These are phyloP conservation scores for Clarias fuscus DNA, from an alignment of 2,797 vertebrate genomes.

Conservation along the genomic window DNA sequence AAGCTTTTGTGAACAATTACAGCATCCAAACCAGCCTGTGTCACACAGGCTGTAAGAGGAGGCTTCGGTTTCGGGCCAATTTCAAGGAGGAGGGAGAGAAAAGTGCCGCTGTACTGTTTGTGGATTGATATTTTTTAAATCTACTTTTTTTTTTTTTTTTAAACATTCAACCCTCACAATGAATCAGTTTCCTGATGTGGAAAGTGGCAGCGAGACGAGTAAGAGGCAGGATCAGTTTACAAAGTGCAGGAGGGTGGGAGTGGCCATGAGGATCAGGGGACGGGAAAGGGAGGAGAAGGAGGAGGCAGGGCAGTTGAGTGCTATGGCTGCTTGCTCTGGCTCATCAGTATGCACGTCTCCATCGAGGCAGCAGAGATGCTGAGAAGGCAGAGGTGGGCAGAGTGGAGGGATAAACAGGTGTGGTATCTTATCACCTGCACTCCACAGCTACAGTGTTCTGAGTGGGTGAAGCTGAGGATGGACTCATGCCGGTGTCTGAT, in stretches of 20 bases:
- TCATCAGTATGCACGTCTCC: slow-evolving; percentile 73
- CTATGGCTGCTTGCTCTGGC: slow-evolving; percentile 78
- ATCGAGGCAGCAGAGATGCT: slow-evolving; percentile 76
- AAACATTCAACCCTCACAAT: slow-evolving; percentile 63
- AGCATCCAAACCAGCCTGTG: slow-evolving; percentile 52
- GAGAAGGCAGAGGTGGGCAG: slow-evolving; percentile 67
- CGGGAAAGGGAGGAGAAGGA: slow-evolving; percentile 65
- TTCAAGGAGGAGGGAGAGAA: slow-evolving; percentile 32
- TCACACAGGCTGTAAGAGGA: slow-evolving; percentile 39
- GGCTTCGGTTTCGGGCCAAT: slow-evolving; percentile 49
- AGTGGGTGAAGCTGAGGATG: slow-evolving; percentile 89
- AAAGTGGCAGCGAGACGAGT: slow-evolving; percentile 50
- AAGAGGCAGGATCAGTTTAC: slow-evolving; percentile 60
- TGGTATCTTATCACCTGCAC: slow-evolving; percentile 97
- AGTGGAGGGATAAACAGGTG: slow-evolving; percentile 38
- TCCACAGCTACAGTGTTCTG: slow-evolving; percentile 94
- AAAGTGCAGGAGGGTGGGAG: slow-evolving; percentile 65
- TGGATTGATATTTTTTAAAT: slow-evolving; percentile 51
- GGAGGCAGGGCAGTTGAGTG: slow-evolving; percentile 80
- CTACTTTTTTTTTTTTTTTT: slow-evolving; percentile 47
- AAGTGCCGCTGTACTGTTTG: slow-evolving; percentile 60
- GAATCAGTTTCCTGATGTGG: slow-evolving; percentile 53
- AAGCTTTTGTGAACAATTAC: slow-evolving; percentile 47
- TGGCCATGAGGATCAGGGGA: slow-evolving; percentile 62
- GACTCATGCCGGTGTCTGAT: slow-evolving; percentile 95